Base-by-base conservation (phyloP, 2,113 vertebrate species). In the Triplophysa siluroides region DNA sequence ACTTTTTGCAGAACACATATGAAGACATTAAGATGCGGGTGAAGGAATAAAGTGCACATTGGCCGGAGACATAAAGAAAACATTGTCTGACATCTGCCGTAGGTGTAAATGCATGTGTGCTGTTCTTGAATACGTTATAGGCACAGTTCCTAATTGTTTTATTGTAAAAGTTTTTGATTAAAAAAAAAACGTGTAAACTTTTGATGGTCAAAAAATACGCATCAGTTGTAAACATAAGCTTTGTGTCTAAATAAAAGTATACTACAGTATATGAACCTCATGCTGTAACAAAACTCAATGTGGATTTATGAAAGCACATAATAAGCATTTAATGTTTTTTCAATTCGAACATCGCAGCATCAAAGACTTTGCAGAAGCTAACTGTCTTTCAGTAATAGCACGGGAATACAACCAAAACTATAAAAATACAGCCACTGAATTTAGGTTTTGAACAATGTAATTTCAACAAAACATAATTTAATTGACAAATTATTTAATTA, bases 391-490 rank as follows among this genome's bases (percentile, higher is more conserved):
- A 41, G 56, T 72, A 71, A 3, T 13, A 33, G 16, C 26, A 70
- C 45, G 26, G 41, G 16, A 19, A 71, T 33, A 52, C 47, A 54
- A 19, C 14, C n/a, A 24, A 24, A 45, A 41, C 23, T 38, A 21
- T 12, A 41, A 58, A 10, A 18, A 45, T 19, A 61, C 3, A 56
- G 50, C 52, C 47, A 24, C 11, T 63, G 73, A 63, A 50, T 63
- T 63, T 2, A 63, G 14, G 18, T 29, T 75, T 63, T 23, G 19
- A 63, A 50, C 58, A 45, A 38, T 41, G 38, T 3, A 63, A 41
- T 76, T 75, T 62, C n/a, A 58, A 58, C n/a, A 19, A 47, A 63
- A 13, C 38, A 24, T 62, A 50, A 21, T 72, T 72, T 21, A 18
- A 56, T 33, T 33, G 29, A 72, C 41, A 45, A 45, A 10, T 18